Evolutionary conservation across 2,797 vertebrate genomes (phyloP), one percentile per base, ranked within the genome.

Genomic region (Myioborus melanocephalus): DNA sequence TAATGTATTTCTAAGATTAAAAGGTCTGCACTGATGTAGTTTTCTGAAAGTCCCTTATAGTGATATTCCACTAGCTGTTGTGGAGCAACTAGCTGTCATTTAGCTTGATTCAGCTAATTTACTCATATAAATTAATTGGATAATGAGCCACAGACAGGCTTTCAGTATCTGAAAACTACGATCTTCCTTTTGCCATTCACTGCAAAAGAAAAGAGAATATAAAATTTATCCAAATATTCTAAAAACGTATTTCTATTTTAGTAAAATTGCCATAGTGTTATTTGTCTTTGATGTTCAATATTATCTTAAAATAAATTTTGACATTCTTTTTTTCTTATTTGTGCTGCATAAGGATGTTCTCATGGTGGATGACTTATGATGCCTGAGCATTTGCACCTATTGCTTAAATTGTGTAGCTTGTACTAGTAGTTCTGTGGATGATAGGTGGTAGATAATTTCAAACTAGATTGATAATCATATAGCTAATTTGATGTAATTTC

Each of bases 121-220:
- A 93, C 85, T 96, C 37, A 57, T 93, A 95, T 92, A 63, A 95
- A 75, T 95, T 97, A 97, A 97, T 95, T 96, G 81, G 57, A 88
- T 97, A 95, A 96, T 64, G 75, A 97, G 83, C 66, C 93, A 92
- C 68, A 84, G 93, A 68, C 73, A 91, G 60, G 71, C 52, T 91
- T 95, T 87, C 12, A 9, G 41, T 94, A 86, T 90, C 78, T 59
- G 59, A 84, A 89, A 96, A 84, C 53, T 85, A 37, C 94, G 94
- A 89, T 70, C 69, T 70, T 96, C 21, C 93, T 94, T 97, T 96
- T 71, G 50, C 91, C 44, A 65, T 87, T 97, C 94, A 88, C 78
- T 93, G 44, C 20, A 59, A 60, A 52, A 69, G 46, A 94, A 96
- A 96, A 79, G 14, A 92, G 61, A 89, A 93, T 83, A 91, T 64